These are phyloP conservation scores for crab-eating macaque (Macaca fascicularis) DNA, from an alignment of 2,113 vertebrate genomes.

Conservation along the genomic window T2T-MFA8v1.1 NC_088375.1:214005501-214006000, in stretches of 20 bases:
- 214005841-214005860: neutral
- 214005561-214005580: too few species aligned
- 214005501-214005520: too few species aligned
- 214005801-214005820: neutral
- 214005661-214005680: neutral
- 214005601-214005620: neutral
- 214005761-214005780: too few species aligned
- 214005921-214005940: neutral
- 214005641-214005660: neutral
- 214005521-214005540: too few species aligned
- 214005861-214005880: neutral
- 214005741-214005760: too few species aligned
- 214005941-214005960: neutral
- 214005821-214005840: neutral
- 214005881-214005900: neutral
- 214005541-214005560: too few species aligned
- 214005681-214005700: neutral
- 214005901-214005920: neutral
- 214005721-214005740: too few species aligned
- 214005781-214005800: too few species aligned
- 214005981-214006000: neutral
- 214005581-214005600: neutral
- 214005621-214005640: neutral
- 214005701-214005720: neutral
- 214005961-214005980: neutral